Evolutionary conservation across 2,797 vertebrate species (phyloP).

Genomic region (Chelmon rostratus): DNA sequence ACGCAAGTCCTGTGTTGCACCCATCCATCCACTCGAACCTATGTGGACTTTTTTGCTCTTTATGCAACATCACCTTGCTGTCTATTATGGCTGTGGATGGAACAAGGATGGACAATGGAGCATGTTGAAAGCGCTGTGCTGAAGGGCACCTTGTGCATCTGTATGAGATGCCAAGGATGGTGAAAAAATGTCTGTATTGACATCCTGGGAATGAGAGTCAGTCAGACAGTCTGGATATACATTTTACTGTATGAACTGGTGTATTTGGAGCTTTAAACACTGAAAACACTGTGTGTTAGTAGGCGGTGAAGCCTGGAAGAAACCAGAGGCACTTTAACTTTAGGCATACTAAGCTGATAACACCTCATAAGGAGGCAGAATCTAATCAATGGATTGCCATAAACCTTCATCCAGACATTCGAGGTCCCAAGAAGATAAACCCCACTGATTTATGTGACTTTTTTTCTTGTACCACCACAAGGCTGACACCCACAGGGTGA

Average conservation of each 20-base stretch:
- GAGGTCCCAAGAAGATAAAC: not conserved
- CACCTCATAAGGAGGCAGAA: not conserved
- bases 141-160: too few species aligned
- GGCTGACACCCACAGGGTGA: not conserved
- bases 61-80: too few species aligned
- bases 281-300: not conserved
- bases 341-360: not conserved
- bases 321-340: not conserved
- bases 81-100: too few species aligned
- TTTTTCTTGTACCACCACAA: not conserved
- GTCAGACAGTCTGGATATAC: not conserved
- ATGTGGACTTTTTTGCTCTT: too few species aligned
- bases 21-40: too few species aligned
- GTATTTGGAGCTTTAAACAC: not conserved
- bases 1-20: too few species aligned
- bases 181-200: too few species aligned
- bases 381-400: too few species aligned
- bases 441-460: not conserved
- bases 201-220: too few species aligned
- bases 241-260: not conserved
- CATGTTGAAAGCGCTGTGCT: too few species aligned
- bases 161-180: too few species aligned
- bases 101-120: too few species aligned
- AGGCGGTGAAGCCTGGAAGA: not conserved
- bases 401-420: not conserved